These are phyloP conservation scores for Salvelinus alpinus DNA, from an alignment of 2,113 vertebrate species.

Conservation along the genomic window DNA sequence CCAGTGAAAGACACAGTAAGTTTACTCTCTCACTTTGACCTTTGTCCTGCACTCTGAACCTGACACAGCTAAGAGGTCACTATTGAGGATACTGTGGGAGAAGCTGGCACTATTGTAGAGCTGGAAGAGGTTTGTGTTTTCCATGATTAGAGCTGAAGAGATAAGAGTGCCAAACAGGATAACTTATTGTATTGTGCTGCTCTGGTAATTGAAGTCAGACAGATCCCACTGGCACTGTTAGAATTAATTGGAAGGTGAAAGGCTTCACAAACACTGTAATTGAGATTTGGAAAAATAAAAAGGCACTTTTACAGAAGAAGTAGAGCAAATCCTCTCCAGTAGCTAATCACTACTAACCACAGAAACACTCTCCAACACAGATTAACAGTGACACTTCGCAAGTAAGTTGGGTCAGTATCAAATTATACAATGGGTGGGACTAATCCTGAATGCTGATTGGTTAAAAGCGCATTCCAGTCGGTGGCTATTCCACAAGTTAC, in stretches of 20 bases:
- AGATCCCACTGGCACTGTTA: constrained; percentile 5
- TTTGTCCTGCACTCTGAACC: background rate
- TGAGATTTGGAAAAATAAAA: background rate
- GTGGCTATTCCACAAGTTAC: no score
- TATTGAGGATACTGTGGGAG: background rate
- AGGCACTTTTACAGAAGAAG: background rate
- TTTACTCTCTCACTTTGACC: background rate
- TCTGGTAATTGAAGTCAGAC: constrained; percentile 25
- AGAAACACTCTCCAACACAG: no score
- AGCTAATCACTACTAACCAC: background rate
- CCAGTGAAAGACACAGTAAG: no score
- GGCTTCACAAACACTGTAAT: constrained; percentile 4
- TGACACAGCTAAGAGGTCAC: background rate
- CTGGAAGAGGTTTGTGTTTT: background rate
- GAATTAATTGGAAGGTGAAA: constrained; percentile 21
- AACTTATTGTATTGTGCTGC: constrained; percentile 15
- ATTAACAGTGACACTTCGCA: no score
- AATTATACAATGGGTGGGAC: no score
- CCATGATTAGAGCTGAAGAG: constrained; percentile 6
- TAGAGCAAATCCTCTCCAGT: no score
- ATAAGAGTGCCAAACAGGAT: constrained; percentile 18
- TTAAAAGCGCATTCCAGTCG: no score
- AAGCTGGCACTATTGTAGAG: background rate
- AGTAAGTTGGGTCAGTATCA: no score
- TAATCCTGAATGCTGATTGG: no score